Base-by-base conservation (phyloP, 2,888 invertebrate genomes). In the Zygothrica quintamaculata region DNA sequence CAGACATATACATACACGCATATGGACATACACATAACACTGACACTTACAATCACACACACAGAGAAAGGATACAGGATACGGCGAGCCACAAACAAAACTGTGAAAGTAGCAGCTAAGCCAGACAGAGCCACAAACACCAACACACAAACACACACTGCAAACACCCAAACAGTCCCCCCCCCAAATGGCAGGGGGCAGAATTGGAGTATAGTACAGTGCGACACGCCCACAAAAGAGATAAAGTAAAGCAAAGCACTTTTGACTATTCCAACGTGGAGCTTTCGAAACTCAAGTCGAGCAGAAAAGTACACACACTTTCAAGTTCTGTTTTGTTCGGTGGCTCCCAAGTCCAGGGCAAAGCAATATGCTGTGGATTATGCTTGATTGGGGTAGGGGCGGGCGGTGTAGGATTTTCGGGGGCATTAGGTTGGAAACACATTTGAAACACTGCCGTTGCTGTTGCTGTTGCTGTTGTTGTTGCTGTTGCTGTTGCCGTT, bases 361-460 rank as follows among this genome's bases (percentile, higher is more conserved):
- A 79, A 74, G 84, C 81, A 84, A 84, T 84, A 84, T 82, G 85
- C 84, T 71, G 66, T 61, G 86, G 86, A 85, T 85, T 85, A 86
- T 80, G 78, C 74, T 66, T 44, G 43, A 9, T 3, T 8, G 29
- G 29, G n/a, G 29, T 29, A 5, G 39, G 59, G 43, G 9, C 12
- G 11, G 34, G 34, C 1, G 34, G 5, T 5, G 34, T 34, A n/a
- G 79, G 86, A 82, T 82, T 86, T 85, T 85, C 78, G 84, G 74
- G 82, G 77, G 82, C 81, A 82, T 84, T 82, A 84, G 84, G 84
- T 82, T 82, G 82, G 77, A 84, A 82, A 82, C 81, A 82, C 77
- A 84, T 82, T 82, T 84, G 79, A 79, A 84, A 82, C 84, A 82
- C 67, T 77, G 79, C 76, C 73, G 74, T 66, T 61, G 66, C 62